Percentiles rank a stretch among this genome's conserved stretches.
Evolutionary conservation across 2,888 invertebrate species (phyloP).

Genomic region (Phragmatobia fuliginosa): DNA sequence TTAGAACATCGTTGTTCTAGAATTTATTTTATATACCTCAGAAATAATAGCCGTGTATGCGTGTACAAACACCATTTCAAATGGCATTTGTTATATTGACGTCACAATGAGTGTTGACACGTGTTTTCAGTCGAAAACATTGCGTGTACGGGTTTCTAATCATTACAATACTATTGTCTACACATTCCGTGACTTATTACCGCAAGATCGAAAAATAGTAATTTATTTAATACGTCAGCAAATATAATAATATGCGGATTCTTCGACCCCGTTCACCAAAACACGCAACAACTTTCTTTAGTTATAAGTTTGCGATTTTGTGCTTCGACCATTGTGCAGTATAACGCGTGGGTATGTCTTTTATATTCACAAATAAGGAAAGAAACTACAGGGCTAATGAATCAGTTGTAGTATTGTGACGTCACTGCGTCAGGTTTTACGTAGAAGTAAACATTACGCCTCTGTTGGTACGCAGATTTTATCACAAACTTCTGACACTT

Average conservation of each 20-base stretch:
- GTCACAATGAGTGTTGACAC: constrained; percentile 6
- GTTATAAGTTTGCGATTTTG: constrained; percentile 2
- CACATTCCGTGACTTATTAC: background rate
- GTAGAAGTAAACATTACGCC: background rate
- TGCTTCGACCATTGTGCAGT: background rate
- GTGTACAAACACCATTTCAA: background rate
- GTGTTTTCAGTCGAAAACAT: constrained; percentile 1
- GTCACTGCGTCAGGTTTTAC: background rate
- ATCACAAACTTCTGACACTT: background rate
- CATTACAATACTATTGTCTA: background rate
- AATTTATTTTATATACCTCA: background rate
- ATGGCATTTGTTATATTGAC: constrained; percentile 10
- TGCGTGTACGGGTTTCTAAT: constrained; percentile 4
- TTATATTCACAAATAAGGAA: constrained; percentile 10
- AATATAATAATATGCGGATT: background rate
- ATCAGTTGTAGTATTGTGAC: constrained; percentile 12
- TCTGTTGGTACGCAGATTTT: background rate
- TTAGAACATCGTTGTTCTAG: background rate
- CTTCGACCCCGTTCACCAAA: background rate
- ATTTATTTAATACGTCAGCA: constrained; percentile 4
- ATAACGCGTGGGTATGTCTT: background rate
- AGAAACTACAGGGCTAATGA: constrained; percentile 4
- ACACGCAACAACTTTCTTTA: constrained; percentile 2
- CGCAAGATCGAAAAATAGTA: background rate
- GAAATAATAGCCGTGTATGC: background rate